phyloP scores from a whole-genome alignment of 2,113 vertebrate species.

The Rattus rattus region DNA sequence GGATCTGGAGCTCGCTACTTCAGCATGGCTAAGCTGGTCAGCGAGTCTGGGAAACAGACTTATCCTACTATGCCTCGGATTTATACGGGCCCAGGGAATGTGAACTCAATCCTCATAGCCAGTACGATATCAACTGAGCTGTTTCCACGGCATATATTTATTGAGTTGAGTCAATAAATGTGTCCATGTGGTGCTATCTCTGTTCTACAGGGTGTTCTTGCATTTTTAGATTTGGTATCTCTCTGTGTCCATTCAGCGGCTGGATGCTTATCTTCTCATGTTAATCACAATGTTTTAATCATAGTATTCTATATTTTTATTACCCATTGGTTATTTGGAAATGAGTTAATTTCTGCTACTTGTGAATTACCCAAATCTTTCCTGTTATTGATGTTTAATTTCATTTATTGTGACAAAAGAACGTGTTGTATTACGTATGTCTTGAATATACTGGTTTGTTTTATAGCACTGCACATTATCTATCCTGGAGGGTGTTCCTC shows the following conservation, averaged over 20 bases:
- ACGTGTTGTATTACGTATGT: neutral
- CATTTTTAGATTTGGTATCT: neutral
- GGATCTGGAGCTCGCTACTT: neutral
- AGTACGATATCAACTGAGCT: neutral
- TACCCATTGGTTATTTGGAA: neutral
- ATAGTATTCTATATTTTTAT: neutral
- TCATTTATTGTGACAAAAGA: neutral
- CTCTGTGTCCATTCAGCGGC: neutral
- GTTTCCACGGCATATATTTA: neutral
- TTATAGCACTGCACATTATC: neutral
- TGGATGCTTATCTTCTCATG: neutral
- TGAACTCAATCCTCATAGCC: neutral
- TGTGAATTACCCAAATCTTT: neutral
- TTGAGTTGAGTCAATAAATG: neutral
- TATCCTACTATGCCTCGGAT: too few relatives aligned
- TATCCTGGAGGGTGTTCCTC: neutral
- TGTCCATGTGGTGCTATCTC: neutral
- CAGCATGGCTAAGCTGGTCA: neutral
- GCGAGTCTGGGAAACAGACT: too few relatives aligned
- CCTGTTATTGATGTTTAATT: conserved; percentile 1
- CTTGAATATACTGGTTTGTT: neutral
- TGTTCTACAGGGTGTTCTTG: neutral
- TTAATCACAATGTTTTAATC: neutral
- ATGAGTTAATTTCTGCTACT: conserved; percentile 6
- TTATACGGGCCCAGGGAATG: neutral